Conservation (phyloP, 2,797 vertebrate species). For the Amazona ochrocephala region DNA sequence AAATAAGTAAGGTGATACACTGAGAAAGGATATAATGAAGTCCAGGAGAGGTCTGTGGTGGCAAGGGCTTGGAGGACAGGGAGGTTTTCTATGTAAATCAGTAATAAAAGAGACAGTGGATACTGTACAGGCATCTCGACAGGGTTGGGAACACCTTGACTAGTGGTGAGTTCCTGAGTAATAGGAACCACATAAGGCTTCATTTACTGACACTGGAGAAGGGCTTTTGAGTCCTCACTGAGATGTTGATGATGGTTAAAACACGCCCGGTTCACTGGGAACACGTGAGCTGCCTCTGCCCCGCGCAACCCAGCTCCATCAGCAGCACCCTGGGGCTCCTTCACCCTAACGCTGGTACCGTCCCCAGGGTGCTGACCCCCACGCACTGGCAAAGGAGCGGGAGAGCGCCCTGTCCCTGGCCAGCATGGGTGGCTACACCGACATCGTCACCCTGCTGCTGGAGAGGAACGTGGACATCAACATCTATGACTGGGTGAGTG, state of each 20-base stretch:
- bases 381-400: conserved; percentile 86
- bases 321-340: neutral
- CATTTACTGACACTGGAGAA: neutral
- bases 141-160: accelerated
- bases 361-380: conserved; percentile 90
- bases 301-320: accelerated
- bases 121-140: neutral
- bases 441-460: conserved; percentile 89
- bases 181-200: neutral
- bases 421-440: conserved; percentile 92
- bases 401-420: conserved; percentile 94
- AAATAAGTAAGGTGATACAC: accelerated
- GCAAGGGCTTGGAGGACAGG: neutral
- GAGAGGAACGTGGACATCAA: conserved; percentile 89
- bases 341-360: neutral
- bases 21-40: neutral
- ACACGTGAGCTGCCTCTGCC: neutral
- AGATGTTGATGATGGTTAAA: neutral
- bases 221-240: neutral
- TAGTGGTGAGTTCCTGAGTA: neutral
- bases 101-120: neutral
- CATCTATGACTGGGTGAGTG: conserved; percentile 93
- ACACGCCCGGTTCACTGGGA: neutral
- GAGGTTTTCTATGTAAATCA: neutral
- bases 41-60: neutral